Percentiles rank a stretch among this genome's conserved stretches.
These are phyloP conservation scores for Neodiprion virginianus DNA, from an alignment of 1,140 invertebrate species.

Conservation along the genomic window DNA sequence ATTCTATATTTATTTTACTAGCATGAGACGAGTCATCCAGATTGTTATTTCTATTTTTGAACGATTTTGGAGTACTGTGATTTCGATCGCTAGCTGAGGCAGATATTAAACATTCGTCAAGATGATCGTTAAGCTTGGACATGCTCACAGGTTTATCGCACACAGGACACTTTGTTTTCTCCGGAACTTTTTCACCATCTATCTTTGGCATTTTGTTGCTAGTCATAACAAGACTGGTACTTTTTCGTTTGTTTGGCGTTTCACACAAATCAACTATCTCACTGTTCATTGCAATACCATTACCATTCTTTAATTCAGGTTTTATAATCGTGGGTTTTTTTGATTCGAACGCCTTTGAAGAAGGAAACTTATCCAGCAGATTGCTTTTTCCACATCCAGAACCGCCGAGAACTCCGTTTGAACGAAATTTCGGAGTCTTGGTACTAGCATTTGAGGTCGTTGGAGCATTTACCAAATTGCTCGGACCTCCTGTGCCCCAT, in stretches of 20 bases:
- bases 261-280: background rate
- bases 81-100: background rate
- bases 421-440: slow-evolving; percentile 28
- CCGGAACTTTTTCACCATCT: background rate
- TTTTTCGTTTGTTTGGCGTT: slow-evolving; percentile 8
- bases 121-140: slow-evolving; percentile 58
- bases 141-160: slow-evolving; percentile 54
- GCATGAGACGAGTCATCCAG: background rate
- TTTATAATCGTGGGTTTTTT: background rate
- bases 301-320: background rate
- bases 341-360: background rate
- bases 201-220: background rate
- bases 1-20: slow-evolving; percentile 34
- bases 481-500: slow-evolving; percentile 43
- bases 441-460: background rate
- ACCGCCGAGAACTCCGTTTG: slow-evolving; percentile 6
- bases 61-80: background rate
- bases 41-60: background rate
- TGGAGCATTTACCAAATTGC: slow-evolving; percentile 5
- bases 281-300: background rate
- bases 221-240: background rate
- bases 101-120: slow-evolving; percentile 60
- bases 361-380: slow-evolving; percentile 23
- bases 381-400: slow-evolving; percentile 25
- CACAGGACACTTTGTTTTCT: slow-evolving; percentile 59